phyloP scores from a whole-genome alignment of 2,113 vertebrate species.

The Promerops cafer region DNA sequence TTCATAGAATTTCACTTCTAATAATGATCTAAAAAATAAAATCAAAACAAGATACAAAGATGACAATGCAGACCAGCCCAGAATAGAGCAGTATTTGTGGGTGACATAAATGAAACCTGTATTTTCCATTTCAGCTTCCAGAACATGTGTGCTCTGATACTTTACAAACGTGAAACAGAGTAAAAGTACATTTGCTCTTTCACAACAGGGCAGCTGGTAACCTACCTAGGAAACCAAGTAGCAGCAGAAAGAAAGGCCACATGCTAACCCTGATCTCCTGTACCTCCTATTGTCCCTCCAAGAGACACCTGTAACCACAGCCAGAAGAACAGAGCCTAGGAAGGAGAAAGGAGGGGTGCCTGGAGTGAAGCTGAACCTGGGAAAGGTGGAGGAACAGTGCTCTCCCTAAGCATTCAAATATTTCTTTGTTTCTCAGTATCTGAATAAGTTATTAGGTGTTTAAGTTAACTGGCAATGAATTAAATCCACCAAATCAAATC shows the following conservation, averaged over 20 bases:
- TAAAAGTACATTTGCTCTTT: not conserved
- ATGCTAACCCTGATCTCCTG: too few species aligned
- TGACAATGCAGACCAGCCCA: not conserved
- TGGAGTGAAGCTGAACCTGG: not conserved
- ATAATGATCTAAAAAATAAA: not conserved
- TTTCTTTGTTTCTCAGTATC: not conserved
- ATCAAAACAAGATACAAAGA: not conserved
- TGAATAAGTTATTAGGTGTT: not conserved
- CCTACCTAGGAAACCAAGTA: not conserved
- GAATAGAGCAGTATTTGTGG: not conserved
- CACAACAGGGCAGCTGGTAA: not conserved
- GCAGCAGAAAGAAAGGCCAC: not conserved
- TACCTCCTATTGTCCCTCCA: not conserved
- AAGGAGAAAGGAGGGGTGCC: not conserved
- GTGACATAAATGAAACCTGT: not conserved
- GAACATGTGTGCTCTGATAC: not conserved
- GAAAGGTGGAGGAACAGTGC: not conserved
- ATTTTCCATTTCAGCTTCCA: not conserved
- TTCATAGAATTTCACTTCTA: not conserved
- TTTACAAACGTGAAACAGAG: rapidly evolving
- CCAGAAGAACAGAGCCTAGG: not conserved
- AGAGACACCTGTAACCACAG: not conserved
- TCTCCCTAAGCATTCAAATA: not conserved
- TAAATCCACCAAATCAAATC: not conserved
- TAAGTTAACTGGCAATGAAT: not conserved